These are phyloP conservation scores for Oostethus manadensis DNA, from an alignment of 2,113 vertebrate species.

Conservation along the genomic window DNA sequence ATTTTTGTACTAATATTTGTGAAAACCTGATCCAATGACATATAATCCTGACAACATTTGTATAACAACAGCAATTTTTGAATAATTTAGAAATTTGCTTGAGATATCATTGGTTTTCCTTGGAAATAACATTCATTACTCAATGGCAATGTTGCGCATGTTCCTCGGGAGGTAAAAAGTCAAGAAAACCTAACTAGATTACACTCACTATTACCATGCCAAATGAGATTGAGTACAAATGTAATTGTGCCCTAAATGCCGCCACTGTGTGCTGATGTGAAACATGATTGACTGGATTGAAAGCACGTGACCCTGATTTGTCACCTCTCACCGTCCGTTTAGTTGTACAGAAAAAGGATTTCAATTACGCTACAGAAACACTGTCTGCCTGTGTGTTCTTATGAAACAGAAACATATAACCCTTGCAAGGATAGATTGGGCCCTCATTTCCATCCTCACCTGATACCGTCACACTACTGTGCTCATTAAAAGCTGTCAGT, in stretches of 20 bases:
- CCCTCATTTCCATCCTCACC: conserved; percentile 67
- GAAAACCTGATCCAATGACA: no score
- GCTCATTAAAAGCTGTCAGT: conserved; percentile 72
- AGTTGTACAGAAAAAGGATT: conserved; percentile 36
- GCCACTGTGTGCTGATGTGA: conserved; percentile 1
- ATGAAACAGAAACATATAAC: conserved; percentile 63
- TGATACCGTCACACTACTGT: conserved; percentile 63
- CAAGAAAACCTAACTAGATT: not conserved
- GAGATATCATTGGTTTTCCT: no score
- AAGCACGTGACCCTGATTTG: conserved; percentile 3
- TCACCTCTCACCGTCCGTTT: conserved; percentile 22
- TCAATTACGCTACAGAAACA: conserved; percentile 51
- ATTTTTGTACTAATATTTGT: no score
- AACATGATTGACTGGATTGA: conserved; percentile 8
- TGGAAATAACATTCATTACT: not conserved
- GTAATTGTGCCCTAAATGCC: conserved; percentile 5
- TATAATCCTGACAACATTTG: no score
- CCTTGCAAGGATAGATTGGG: conserved; percentile 65
- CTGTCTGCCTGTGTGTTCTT: conserved; percentile 52
- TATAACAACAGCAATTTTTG: no score
- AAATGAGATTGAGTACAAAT: not conserved
- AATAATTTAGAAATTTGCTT: no score
- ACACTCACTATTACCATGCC: not conserved
- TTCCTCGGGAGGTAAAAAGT: not conserved
- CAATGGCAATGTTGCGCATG: not conserved